phyloP scores from a whole-genome alignment of 2,113 vertebrate species.

The Ranitomeya imitator region DNA sequence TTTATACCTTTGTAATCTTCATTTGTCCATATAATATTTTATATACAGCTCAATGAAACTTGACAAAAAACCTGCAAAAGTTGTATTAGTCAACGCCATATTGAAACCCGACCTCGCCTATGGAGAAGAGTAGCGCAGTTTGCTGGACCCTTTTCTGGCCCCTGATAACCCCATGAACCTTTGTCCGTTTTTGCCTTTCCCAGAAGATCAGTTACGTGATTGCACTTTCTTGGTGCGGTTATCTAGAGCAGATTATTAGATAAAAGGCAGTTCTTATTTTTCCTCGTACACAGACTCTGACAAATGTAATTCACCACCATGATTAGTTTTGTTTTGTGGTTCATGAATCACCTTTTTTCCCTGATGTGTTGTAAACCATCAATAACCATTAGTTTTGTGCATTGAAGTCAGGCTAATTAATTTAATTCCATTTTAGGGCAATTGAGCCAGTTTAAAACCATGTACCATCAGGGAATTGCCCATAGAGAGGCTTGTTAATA shows the following conservation, averaged over 20 bases:
- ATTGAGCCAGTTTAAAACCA: slow-evolving; percentile 44
- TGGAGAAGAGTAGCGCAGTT: too few relatives aligned
- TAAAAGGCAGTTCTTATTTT: not conserved
- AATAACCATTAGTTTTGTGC: slow-evolving; percentile 52
- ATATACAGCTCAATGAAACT: too few relatives aligned
- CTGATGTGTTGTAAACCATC: slow-evolving; percentile 46
- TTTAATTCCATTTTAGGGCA: slow-evolving; percentile 50
- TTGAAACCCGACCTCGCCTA: too few relatives aligned
- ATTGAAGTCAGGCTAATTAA: slow-evolving; percentile 42
- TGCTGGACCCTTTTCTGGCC: too few relatives aligned
- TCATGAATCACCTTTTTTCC: slow-evolving; percentile 46
- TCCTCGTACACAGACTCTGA: not conserved
- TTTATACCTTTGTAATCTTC: too few relatives aligned
- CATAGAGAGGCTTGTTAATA: slow-evolving; percentile 33
- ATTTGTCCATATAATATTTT: too few relatives aligned
- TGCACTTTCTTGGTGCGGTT: not conserved
- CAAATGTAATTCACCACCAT: not conserved
- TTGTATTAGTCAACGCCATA: too few relatives aligned
- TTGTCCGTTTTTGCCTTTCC: not conserved
- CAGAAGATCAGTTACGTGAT: not conserved
- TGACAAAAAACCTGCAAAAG: too few relatives aligned
- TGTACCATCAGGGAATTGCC: slow-evolving; percentile 38
- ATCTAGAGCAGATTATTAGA: not conserved
- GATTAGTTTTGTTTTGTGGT: slow-evolving; percentile 38
- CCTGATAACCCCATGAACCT: too few relatives aligned